These are phyloP conservation scores for Pristionchus exspectatus DNA, from an alignment of 2,888 invertebrate species.

Conservation along the genomic window DNA sequence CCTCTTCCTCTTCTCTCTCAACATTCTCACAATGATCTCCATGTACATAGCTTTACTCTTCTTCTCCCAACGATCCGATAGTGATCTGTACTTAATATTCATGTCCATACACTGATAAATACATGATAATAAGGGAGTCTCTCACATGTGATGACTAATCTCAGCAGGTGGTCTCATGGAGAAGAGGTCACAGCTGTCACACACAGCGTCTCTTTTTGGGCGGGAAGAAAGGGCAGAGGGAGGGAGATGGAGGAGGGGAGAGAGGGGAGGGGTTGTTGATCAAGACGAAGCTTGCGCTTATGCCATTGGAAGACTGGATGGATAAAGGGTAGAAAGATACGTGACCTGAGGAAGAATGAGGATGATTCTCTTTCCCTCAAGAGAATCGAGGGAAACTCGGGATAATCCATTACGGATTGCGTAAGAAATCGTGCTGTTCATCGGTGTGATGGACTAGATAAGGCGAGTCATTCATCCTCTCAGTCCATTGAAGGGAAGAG, in stretches of 20 bases:
- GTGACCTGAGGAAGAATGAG: not conserved
- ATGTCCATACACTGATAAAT: not conserved
- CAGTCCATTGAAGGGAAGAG: not conserved
- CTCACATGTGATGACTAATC: not conserved
- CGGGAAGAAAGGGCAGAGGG: conserved; percentile 8
- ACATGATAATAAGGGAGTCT: not conserved
- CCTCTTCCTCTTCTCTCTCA: not conserved
- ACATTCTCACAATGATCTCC: conserved; percentile 41
- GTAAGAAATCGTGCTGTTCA: not conserved
- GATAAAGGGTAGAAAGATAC: not conserved
- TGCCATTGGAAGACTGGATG: not conserved
- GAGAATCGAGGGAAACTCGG: not conserved
- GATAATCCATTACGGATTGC: not conserved
- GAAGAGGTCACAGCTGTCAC: conserved; percentile 10
- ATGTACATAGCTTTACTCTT: conserved; percentile 52
- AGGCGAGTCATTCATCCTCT: not conserved
- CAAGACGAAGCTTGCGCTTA: not conserved
- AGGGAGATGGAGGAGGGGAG: not conserved
- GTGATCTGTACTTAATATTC: not conserved
- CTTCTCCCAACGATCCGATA: not conserved
- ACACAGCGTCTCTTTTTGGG: conserved; percentile 34
- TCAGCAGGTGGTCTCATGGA: conserved; percentile 21
- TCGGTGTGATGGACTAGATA: not conserved
- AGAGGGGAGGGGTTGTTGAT: not conserved
- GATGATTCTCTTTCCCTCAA: not conserved